Percentiles rank a stretch among this genome's conserved stretches.
Conservation (phyloP, 2,113 vertebrate species). For the Thunnus thynnus region DNA sequence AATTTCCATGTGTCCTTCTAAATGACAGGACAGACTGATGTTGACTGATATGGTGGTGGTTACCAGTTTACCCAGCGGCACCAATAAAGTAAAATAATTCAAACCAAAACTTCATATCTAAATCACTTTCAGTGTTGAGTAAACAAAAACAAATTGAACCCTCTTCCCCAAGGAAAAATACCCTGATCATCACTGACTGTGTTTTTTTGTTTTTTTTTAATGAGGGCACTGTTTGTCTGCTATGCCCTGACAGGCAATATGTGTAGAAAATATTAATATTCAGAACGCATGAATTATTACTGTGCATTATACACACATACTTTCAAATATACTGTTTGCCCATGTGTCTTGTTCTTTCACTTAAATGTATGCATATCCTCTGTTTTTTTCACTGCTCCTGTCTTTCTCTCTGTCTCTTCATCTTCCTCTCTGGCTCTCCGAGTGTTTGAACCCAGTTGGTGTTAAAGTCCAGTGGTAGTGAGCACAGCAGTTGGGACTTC, state of each 20-base stretch:
- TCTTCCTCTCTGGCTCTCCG: background rate
- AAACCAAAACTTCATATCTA: too few species aligned
- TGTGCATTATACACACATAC: background rate
- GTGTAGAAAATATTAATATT: background rate
- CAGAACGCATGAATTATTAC: background rate
- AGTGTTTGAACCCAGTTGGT: conserved; percentile 43
- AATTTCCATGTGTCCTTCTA: too few species aligned
- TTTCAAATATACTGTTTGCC: background rate
- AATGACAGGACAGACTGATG: too few species aligned
- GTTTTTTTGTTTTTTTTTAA: background rate
- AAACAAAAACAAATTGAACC: background rate
- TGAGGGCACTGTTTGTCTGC: background rate
- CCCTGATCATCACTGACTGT: background rate
- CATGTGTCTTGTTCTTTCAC: background rate
- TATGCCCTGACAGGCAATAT: background rate
- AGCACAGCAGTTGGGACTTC: conserved; percentile 2
- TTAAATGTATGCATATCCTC: background rate
- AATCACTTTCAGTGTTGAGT: too few species aligned
- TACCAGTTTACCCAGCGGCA: background rate
- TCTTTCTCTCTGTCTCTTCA: background rate
- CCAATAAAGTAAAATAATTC: background rate
- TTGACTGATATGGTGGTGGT: too few species aligned
- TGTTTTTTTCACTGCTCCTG: background rate
- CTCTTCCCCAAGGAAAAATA: background rate
- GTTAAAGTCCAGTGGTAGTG: conserved; percentile 33